phyloP scores from a whole-genome alignment of 2,888 invertebrate genomes.

The Bombyx huttoni region DNA sequence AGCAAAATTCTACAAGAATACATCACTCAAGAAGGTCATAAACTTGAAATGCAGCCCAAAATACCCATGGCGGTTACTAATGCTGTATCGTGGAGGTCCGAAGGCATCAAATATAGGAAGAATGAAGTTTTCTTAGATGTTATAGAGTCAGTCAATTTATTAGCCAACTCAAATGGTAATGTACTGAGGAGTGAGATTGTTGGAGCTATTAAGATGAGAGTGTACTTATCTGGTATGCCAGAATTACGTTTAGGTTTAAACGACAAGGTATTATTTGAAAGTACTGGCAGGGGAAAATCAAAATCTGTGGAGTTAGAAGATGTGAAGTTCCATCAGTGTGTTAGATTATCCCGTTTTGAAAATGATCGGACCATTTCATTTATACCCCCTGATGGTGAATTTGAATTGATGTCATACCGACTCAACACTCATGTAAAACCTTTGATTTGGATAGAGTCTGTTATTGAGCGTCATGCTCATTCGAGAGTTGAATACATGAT shows the following conservation, averaged over 20 bases:
- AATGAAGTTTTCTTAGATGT: slow-evolving; percentile 99
- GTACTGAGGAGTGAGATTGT: slow-evolving; percentile 98
- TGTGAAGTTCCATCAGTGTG: slow-evolving; percentile 99
- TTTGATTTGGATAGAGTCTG: slow-evolving; percentile 98
- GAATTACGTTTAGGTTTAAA: slow-evolving; percentile 96
- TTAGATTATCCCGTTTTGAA: slow-evolving; percentile 95
- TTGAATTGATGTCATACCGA: slow-evolving; percentile 98
- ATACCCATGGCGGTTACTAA: slow-evolving; percentile 99
- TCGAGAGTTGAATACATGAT: slow-evolving; percentile 99
- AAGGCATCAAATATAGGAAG: slow-evolving; percentile 98
- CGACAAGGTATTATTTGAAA: slow-evolving; percentile 98
- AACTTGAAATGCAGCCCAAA: slow-evolving; percentile 94
- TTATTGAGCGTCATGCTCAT: slow-evolving; percentile 97
- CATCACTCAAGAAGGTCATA: slow-evolving; percentile 98
- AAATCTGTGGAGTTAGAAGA: slow-evolving; percentile 98
- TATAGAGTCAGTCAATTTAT: slow-evolving; percentile 96
- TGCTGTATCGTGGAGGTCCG: slow-evolving; percentile 98
- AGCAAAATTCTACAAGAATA: slow-evolving; percentile 98
- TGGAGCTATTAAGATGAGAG: slow-evolving; percentile 98
- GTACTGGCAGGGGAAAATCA: slow-evolving; percentile 96
- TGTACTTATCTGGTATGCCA: slow-evolving; percentile 98
- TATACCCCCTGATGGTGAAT: slow-evolving; percentile 99
- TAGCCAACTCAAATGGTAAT: slow-evolving; percentile 97
- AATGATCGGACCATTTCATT: slow-evolving; percentile 98
- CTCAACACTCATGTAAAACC: slow-evolving; percentile 98